A percentile compares a stretch with the other conserved stretches of the same genome.
Evolutionary conservation across 2,888 invertebrate species (phyloP).

Genomic region (Choristoneura rosaceana): DNA sequence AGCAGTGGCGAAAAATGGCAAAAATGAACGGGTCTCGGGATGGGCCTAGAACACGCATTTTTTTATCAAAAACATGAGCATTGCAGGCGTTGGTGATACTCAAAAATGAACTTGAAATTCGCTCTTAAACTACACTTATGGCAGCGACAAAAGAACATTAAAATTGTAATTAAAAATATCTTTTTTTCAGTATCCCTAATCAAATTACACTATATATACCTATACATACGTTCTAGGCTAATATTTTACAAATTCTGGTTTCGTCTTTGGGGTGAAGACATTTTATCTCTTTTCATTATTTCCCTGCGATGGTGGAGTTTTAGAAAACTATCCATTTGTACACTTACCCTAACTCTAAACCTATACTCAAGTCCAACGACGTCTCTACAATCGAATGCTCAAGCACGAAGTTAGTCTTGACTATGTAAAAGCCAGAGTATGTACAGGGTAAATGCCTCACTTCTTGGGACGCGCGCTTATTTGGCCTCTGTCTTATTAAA

Average conservation of each 20-base stretch:
- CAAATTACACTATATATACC: constrained; percentile 65
- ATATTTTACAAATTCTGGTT: constrained; percentile 71
- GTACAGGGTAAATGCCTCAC: constrained; percentile 41
- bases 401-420: background rate
- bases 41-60: constrained; percentile 34
- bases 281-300: constrained; percentile 20
- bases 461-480: constrained; percentile 47
- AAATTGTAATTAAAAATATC: constrained; percentile 78
- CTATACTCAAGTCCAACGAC: constrained; percentile 14
- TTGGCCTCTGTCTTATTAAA: constrained; percentile 21
- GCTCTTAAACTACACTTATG: constrained; percentile 68
- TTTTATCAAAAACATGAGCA: constrained; percentile 46
- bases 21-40: background rate
- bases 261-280: constrained; percentile 47
- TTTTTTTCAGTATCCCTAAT: constrained; percentile 65
- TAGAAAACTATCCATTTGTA: constrained; percentile 64
- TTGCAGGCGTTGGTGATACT: constrained; percentile 48
- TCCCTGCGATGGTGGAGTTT: constrained; percentile 18
- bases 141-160: constrained; percentile 70
- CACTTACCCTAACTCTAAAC: constrained; percentile 41
- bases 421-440: background rate
- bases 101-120: constrained; percentile 63
- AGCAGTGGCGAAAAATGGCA: constrained; percentile 39
- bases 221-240: constrained; percentile 65
- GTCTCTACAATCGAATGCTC: background rate